Evolutionary conservation across 2,113 vertebrate species (phyloP), one percentile per base, ranked within the genome.

Genomic region (Fregata magnificens): DNA sequence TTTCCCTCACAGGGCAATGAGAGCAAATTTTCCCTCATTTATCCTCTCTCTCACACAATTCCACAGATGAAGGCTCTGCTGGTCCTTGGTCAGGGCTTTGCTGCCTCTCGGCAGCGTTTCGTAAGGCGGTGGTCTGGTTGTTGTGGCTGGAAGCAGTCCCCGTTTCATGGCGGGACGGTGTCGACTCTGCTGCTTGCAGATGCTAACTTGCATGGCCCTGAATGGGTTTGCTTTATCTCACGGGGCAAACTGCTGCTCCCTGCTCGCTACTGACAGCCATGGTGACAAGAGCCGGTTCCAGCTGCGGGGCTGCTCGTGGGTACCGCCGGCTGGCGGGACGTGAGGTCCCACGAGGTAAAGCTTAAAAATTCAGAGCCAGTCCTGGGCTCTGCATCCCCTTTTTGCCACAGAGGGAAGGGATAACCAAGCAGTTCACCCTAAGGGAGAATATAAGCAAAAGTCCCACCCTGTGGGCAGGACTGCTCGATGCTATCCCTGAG

Each of bases 1-100:
- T 14, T 56, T 20, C 56, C 55, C 45, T 84, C 65, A 0, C 0
- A 0, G 22, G 9, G 21, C 26, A 13, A 1, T 5, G 1, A 0
- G 9, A 70, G 45, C 47, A n/a, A 22, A 5, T 71, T 90, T 70
- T 26, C 61, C 36, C 25, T 71, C 26, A 3, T 88, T 80, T 36
- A 44, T 44, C n/a, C 47, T 79, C 70, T 47, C 31, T 44, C 24
- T 40, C 22, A 6, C 34, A 18, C 7, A 7, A 66, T 55, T 55
- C 25, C 47, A 7, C 14, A 16, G 53, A 11, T 9, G 38, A 38
- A 36, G 84, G 6, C 34, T 15, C 24, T 11, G n/a, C 38, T 3
- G 6, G 28, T 21, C 53, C 25, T n/a, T 4, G 1, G 36, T 13
- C 19, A 3, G 32, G 42, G 36, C 66, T 72, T 56, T 28, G 50